These are phyloP conservation scores for Stegodyphus dumicola DNA, from an alignment of 1,140 invertebrate genomes.

Conservation along the genomic window DNA sequence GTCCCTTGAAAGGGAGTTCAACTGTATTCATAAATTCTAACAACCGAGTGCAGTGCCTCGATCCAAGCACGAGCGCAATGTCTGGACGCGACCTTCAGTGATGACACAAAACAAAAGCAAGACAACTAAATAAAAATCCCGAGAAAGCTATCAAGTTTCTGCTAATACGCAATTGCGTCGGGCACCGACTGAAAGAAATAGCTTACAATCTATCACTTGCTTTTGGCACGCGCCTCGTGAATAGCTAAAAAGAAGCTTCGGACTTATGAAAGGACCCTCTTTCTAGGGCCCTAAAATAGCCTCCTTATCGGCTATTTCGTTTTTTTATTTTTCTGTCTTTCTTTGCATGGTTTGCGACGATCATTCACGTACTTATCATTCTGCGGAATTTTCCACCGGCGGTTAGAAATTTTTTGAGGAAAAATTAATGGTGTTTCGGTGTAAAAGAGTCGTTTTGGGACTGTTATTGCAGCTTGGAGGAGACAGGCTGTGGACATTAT, in stretches of 20 bases:
- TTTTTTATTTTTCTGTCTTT: neutral
- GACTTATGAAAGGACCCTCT: slow-evolving; percentile 1
- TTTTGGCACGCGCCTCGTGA: slow-evolving; percentile 11
- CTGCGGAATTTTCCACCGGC: neutral
- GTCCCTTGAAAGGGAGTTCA: too few species aligned
- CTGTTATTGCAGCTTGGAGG: too few species aligned
- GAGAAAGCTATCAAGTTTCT: neutral
- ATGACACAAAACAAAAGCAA: too few species aligned
- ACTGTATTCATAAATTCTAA: too few species aligned
- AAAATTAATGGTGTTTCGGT: too few species aligned
- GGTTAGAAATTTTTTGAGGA: too few species aligned
- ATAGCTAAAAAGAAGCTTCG: neutral
- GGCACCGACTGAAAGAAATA: slow-evolving; percentile 8
- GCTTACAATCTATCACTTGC: neutral
- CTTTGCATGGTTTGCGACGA: neutral
- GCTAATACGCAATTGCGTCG: neutral
- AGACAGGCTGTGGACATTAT: too few species aligned
- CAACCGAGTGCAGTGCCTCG: too few species aligned
- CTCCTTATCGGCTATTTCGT: neutral
- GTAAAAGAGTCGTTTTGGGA: too few species aligned
- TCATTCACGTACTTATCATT: slow-evolving; percentile 1
- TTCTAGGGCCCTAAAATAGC: slow-evolving; percentile 17
- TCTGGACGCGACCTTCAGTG: too few species aligned
- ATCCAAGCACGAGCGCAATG: too few species aligned
- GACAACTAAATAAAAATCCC: too few species aligned